These are phyloP conservation scores for Pseudolaguvia tuberculata DNA, from an alignment of 2,113 vertebrate species.

Conservation along the genomic window DNA sequence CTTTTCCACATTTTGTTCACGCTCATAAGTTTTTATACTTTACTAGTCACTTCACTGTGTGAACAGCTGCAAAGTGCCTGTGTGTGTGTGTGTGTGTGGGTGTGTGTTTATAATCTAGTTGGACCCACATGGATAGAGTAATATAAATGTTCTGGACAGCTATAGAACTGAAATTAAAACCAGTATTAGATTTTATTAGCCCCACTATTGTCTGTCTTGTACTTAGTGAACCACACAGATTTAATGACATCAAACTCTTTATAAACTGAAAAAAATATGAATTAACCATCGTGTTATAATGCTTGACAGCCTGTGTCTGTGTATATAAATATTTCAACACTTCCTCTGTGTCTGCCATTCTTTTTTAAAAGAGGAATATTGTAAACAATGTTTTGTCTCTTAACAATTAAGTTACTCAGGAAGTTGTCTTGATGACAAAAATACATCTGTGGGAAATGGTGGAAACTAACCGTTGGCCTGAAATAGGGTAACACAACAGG, in stretches of 20 bases:
- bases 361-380: constrained; percentile 9
- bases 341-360: neutral
- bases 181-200: too few species aligned
- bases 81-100: constrained; percentile 29
- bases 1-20: neutral
- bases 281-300: neutral
- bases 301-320: neutral
- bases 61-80: constrained; percentile 63
- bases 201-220: too few species aligned
- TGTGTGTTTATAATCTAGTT: constrained; percentile 2
- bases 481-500: neutral
- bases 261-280: too few species aligned
- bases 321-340: neutral
- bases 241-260: neutral
- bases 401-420: constrained; percentile 7
- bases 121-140: neutral
- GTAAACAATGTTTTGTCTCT: neutral
- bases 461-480: neutral
- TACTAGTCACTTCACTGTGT: constrained; percentile 19
- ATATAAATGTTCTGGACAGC: neutral
- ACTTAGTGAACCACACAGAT: neutral
- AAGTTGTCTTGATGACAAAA: neutral
- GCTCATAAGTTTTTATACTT: neutral
- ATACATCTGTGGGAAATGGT: neutral
- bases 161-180: too few species aligned